phyloP scores from a whole-genome alignment of 2,888 invertebrate genomes.

The Melinopterus prodromus region DNA sequence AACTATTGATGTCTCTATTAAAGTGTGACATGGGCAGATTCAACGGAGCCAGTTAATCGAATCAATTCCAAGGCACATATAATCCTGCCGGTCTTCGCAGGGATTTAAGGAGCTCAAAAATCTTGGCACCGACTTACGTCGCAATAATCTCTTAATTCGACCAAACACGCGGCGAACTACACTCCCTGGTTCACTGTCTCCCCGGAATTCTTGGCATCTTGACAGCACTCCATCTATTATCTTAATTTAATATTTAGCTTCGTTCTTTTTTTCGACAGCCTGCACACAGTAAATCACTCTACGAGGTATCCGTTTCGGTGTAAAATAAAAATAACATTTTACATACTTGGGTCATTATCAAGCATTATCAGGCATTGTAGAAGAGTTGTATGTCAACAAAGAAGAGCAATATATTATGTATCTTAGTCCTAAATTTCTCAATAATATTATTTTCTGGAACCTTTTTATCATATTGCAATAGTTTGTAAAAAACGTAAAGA shows the following conservation, averaged over 20 bases:
- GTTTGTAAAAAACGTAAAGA: too few relatives aligned
- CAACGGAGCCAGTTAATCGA: conserved; percentile 12
- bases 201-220: not conserved
- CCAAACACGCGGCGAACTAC: not conserved
- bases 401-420: too few relatives aligned
- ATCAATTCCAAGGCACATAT: conserved; percentile 33
- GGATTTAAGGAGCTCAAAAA: conserved; percentile 42
- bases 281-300: too few relatives aligned
- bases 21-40: not conserved
- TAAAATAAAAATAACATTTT: too few relatives aligned
- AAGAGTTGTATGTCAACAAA: too few relatives aligned
- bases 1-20: too few relatives aligned
- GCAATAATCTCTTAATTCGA: conserved; percentile 49
- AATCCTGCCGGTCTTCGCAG: conserved; percentile 42
- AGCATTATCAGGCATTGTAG: too few relatives aligned
- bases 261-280: not conserved
- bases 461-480: too few relatives aligned
- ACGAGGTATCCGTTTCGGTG: too few relatives aligned
- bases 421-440: too few relatives aligned
- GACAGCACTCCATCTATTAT: not conserved
- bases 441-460: too few relatives aligned
- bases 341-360: too few relatives aligned
- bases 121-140: conserved; percentile 47
- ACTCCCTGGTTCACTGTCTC: not conserved
- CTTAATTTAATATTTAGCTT: not conserved